Evolutionary conservation across 2,797 vertebrate genomes (phyloP), one percentile per base, ranked within the genome.

Genomic region (Catostomus latipinnis): DNA sequence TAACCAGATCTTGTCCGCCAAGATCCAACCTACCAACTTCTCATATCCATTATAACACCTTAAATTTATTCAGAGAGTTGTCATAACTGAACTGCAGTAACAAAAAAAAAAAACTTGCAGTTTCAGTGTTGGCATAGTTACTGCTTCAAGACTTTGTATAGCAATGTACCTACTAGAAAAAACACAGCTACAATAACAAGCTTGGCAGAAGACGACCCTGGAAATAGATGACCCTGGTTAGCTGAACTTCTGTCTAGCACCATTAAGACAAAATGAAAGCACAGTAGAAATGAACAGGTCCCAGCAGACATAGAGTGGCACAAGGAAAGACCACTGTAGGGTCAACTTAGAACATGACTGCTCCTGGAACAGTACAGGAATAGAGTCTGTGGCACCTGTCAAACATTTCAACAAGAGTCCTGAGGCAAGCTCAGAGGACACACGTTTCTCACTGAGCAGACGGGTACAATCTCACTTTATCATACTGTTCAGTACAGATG

Each of bases 401-500:
- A 43, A 71, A 58, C 70, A 22, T 57, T 60, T 45, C 46, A 49
- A 60, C 71, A 50, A 34, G 13, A 65, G 61, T 65, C 62, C 74
- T 66, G 74, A 76, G 74, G 62, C 74, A 7, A 76, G 74, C 74
- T 76, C 62, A 9, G 63, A 68, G 53, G 63, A 67, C 62, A 46
- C 4, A 1, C 8, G 50, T 53, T n/a, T 63, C 9, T 61, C 46
- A 74, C 11, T 16, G 58, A 61, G 58, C 45, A 46, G 6, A 14
- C 2, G 22, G 43, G 14, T n/a, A 76, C 7, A 48, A 63, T 66
- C 50, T 56, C 14, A 18, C 50, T 67, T 67, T 52, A 57, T 65
- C 22, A n/a, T 54, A 2, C 48, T 8, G 63, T 43, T 65, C 50
- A 10, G 34, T 6, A 22, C 52, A 76, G 45, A 76, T 76, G 53